phyloP scores from a whole-genome alignment of 2,797 vertebrate genomes.

The Lindbergichthys nudifrons region DNA sequence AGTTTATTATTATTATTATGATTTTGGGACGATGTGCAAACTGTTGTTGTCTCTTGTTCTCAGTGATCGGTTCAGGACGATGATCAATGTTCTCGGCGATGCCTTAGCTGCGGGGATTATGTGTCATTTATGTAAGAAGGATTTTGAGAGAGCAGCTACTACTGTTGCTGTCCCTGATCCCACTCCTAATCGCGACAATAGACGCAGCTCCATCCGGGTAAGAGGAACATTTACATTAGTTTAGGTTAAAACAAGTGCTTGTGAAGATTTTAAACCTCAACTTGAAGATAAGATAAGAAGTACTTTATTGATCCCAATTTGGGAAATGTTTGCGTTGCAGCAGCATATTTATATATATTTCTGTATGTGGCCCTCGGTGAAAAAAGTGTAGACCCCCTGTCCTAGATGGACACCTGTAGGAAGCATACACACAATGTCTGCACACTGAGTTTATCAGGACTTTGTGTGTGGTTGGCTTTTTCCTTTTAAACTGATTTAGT shows the following conservation, averaged over 20 bases:
- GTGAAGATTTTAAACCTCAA: neutral
- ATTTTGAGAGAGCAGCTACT: conserved; percentile 76
- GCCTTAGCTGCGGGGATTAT: conserved; percentile 91
- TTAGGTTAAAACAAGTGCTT: neutral
- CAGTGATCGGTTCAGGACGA: conserved; percentile 91
- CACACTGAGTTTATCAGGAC: too few species aligned
- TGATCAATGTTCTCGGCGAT: conserved; percentile 92
- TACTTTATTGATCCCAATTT: too few species aligned
- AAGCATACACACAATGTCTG: too few species aligned
- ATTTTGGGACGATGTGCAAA: neutral
- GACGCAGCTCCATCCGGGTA: conserved; percentile 67
- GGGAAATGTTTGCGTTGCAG: too few species aligned
- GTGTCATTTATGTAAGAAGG: conserved; percentile 86
- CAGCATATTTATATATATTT: too few species aligned
- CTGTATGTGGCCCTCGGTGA: too few species aligned
- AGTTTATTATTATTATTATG: too few species aligned
- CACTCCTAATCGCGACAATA: conserved; percentile 18
- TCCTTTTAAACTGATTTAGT: too few species aligned
- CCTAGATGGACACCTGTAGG: too few species aligned
- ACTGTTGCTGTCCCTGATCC: accelerated
- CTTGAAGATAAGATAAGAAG: too few species aligned
- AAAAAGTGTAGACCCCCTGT: too few species aligned
- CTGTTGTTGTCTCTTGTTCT: conserved; percentile 3
- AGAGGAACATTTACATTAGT: conserved; percentile 29
- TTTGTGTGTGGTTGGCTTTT: too few species aligned